These are phyloP conservation scores for Clitarchus hookeri DNA, from an alignment of 2,888 invertebrate genomes.

Conservation along the genomic window DNA sequence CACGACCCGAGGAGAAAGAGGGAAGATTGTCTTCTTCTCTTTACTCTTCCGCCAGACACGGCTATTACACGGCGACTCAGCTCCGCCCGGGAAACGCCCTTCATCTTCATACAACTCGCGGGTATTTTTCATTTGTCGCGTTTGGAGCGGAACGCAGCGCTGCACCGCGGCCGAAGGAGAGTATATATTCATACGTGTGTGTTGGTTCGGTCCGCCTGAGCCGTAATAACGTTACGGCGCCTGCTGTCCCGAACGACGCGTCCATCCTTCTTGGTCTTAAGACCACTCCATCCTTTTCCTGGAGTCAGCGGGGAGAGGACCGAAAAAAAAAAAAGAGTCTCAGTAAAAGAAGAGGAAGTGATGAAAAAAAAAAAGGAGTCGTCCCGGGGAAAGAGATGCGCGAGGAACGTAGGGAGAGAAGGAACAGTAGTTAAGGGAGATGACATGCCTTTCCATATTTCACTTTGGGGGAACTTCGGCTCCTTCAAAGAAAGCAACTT, in stretches of 20 bases:
- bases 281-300: background rate
- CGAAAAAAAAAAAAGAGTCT: too few species aligned
- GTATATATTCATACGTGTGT: conserved; percentile 1
- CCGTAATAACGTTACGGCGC: background rate
- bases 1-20: background rate
- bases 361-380: background rate
- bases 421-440: background rate
- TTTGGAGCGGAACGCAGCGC: background rate
- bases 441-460: conserved; percentile 3
- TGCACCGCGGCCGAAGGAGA: background rate
- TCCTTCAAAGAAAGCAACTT: background rate
- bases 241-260: background rate
- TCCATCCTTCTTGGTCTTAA: background rate
- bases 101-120: background rate
- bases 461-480: background rate
- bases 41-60: too few species aligned
- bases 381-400: background rate
- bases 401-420: background rate
- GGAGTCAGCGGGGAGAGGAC: background rate
- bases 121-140: background rate
- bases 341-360: background rate
- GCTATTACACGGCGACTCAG: too few species aligned
- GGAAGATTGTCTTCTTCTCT: too few species aligned
- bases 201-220: background rate
- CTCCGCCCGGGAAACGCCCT: background rate